These are phyloP conservation scores for Coptodon rendalli DNA, from an alignment of 2,113 vertebrate species.

Conservation along the genomic window DNA sequence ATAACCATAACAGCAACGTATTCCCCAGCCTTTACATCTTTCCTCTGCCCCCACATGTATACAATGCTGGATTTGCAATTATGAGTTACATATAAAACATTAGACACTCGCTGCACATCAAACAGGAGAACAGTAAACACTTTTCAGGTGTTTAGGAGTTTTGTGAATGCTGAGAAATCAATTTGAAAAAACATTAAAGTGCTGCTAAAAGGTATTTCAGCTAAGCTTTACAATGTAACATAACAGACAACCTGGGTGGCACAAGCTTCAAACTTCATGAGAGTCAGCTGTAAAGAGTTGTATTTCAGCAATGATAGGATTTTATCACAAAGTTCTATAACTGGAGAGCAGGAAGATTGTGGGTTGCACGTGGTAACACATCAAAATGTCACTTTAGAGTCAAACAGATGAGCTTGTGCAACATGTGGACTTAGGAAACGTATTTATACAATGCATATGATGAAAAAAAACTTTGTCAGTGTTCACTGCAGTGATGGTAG, in stretches of 20 bases:
- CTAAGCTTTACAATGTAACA: background rate
- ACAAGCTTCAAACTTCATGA: background rate
- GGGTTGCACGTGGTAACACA: background rate
- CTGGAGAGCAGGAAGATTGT: background rate
- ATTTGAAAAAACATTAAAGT: background rate
- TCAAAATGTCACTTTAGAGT: background rate
- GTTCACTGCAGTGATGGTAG: background rate
- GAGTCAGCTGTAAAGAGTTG: background rate
- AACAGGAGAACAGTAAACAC: background rate
- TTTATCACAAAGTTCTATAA: background rate
- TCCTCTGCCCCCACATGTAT: background rate
- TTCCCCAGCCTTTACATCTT: background rate
- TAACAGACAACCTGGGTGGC: background rate
- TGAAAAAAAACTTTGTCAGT: background rate
- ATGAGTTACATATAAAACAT: background rate
- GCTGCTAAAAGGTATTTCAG: background rate
- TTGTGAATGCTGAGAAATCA: background rate
- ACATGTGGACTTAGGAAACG: background rate
- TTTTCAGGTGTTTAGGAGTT: background rate
- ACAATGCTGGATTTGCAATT: background rate
- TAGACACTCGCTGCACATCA: background rate
- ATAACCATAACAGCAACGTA: conserved; percentile 6
- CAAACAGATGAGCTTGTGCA: background rate
- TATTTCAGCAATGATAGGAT: background rate
- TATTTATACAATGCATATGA: background rate